Evolutionary conservation across 2,888 invertebrate genomes (phyloP).

Genomic region (Parnassius smintheus): DNA sequence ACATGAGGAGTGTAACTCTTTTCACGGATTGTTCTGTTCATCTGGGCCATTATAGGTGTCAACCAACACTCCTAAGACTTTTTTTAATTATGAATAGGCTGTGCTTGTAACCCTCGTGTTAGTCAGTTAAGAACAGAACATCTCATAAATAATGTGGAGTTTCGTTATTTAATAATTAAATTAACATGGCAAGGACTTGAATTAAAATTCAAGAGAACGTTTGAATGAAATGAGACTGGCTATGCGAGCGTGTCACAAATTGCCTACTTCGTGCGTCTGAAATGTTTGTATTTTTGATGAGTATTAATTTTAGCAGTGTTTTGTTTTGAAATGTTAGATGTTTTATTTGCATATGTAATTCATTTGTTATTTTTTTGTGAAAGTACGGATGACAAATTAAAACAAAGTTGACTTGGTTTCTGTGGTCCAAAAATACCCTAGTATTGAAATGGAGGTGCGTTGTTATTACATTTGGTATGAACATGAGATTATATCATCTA

Average conservation of each 20-base stretch:
- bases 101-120: slow-evolving; percentile 10
- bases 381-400: no score
- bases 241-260: slow-evolving; percentile 24
- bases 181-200: slow-evolving; percentile 50
- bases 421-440: no score
- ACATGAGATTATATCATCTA: no score
- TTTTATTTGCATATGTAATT: no score
- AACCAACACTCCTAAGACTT: slow-evolving; percentile 20
- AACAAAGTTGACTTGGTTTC: no score
- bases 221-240: slow-evolving; percentile 31
- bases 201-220: slow-evolving; percentile 52
- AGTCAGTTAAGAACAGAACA: slow-evolving; percentile 30
- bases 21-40: slow-evolving; percentile 8
- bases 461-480: no score
- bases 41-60: slow-evolving; percentile 9
- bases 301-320: not conserved
- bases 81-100: slow-evolving; percentile 12
- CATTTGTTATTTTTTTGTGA: no score
- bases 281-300: slow-evolving; percentile 4
- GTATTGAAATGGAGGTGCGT: no score
- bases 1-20: slow-evolving; percentile 8
- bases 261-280: slow-evolving; percentile 11
- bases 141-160: slow-evolving; percentile 20
- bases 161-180: slow-evolving; percentile 58
- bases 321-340: no score